Base-by-base conservation (phyloP, 1,140 invertebrate genomes). In the Nixonia krombeini region DNA sequence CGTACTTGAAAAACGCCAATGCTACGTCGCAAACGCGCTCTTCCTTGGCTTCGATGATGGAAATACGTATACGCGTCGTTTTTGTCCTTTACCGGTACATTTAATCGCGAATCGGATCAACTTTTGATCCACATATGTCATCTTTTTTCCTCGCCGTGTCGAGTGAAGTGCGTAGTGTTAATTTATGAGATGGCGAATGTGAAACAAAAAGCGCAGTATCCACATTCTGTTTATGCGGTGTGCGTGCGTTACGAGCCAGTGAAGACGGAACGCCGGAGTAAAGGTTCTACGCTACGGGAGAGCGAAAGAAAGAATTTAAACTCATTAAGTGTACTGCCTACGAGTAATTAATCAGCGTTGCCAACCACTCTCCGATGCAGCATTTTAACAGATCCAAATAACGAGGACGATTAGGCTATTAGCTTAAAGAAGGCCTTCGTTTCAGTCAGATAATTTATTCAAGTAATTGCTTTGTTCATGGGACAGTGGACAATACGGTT, bases 281-380 rank as follows among this genome's bases (percentile, higher is more conserved):
- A 28, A 9, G n/a, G 35, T 38, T 41, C 18, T 41, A 17, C 38
- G 38, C 38, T 41, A 21, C 18, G 15, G 9, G 38, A 41, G 15
- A 41, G 16, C 38, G 38, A 41, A 41, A 41, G 13, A 41, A 41
- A 41, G 18, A 41, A 41, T 41, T 37, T 13, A 13, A 37, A 37
- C 35, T 37, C 35, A 37, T 37, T 37, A 37, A 37, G 35, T 4
- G 12, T 9, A 37, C 35, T 41, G 6, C 18, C 18, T 41, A 41
- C 38, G 16, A 41, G 38, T 41, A 41, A 41, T 41, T 41, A 41
- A 41, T 41, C 38, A 18, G 15, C 16, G 18, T 41, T 41, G 16
- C 38, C 35, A 15, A 37, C 31, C 31, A 33, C 31, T 33, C 31
- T 9, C 12, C 31, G 31, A 33, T n/a, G 31, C 10, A 33, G 31